phyloP scores from a whole-genome alignment of 1,140 invertebrate species.

The Heliconius congener region DNA sequence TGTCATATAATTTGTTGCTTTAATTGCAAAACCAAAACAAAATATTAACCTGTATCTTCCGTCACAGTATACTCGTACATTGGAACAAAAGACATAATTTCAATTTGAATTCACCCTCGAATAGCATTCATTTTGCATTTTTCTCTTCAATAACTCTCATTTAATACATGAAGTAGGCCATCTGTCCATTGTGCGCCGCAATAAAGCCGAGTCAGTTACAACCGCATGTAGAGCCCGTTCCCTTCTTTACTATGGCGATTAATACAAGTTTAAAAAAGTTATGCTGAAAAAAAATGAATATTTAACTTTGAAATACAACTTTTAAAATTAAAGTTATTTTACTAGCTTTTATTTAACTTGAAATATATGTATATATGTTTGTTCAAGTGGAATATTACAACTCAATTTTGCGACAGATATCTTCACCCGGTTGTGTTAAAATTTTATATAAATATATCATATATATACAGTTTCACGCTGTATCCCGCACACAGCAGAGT shows the following conservation, averaged over 20 bases:
- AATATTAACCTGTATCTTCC: not conserved
- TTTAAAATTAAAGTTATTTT: too few relatives aligned
- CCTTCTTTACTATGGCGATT: not conserved
- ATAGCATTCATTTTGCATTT: not conserved
- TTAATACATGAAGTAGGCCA: not conserved
- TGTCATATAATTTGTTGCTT: too few relatives aligned
- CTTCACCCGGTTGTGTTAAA: too few relatives aligned
- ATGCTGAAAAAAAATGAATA: not conserved
- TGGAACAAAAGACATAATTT: not conserved
- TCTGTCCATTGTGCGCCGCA: not conserved
- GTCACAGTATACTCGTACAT: not conserved
- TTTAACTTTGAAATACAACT: not conserved
- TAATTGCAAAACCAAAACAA: too few relatives aligned
- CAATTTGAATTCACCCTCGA: not conserved
- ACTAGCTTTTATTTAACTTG: too few relatives aligned
- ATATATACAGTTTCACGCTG: too few relatives aligned
- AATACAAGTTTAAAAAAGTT: not conserved
- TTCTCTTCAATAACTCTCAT: constrained; percentile 1
- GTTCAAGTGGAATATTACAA: too few relatives aligned
- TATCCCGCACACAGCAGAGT: too few relatives aligned
- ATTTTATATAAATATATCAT: too few relatives aligned
- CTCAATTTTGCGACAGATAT: too few relatives aligned
- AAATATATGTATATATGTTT: too few relatives aligned
- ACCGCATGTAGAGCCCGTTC: not conserved
- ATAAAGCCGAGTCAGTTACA: not conserved